Evolutionary conservation across 1,140 invertebrate genomes (phyloP).

Genomic region (Penaeus indicus): DNA sequence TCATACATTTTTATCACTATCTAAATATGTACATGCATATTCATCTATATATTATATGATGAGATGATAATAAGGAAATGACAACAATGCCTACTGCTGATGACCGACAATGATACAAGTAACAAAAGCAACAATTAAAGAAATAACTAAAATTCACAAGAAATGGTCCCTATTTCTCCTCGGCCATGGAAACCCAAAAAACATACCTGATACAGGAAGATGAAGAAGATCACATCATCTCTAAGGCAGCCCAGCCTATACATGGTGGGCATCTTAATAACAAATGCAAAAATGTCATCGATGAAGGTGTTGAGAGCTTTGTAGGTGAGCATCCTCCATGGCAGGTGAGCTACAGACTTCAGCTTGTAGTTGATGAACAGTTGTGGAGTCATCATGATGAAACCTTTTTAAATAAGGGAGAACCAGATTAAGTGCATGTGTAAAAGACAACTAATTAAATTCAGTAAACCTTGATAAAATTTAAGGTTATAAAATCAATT

Average conservation of each 20-base stretch:
- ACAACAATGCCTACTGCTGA: too few relatives aligned
- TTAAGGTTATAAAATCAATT: too few relatives aligned
- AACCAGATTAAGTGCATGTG: background rate
- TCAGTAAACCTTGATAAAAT: too few relatives aligned
- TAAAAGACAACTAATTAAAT: background rate
- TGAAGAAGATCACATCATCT: slow-evolving; percentile 98
- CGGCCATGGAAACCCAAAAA: background rate
- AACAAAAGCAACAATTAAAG: too few relatives aligned
- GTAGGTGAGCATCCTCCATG: slow-evolving; percentile 99
- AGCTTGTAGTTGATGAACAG: slow-evolving; percentile 99
- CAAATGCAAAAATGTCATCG: slow-evolving; percentile 99
- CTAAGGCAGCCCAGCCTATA: slow-evolving; percentile 95
- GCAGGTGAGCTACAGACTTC: slow-evolving; percentile 98
- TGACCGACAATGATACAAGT: too few relatives aligned
- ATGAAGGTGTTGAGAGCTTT: slow-evolving; percentile 99
- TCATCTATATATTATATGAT: too few relatives aligned
- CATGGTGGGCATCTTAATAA: slow-evolving; percentile 99
- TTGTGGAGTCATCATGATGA: slow-evolving; percentile 99
- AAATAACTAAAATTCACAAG: too few relatives aligned
- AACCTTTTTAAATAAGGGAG: slow-evolving; percentile 76
- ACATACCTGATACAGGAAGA: slow-evolving; percentile 85
- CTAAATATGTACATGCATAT: too few relatives aligned
- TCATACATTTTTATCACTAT: too few relatives aligned
- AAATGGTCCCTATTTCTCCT: too few relatives aligned
- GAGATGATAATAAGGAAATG: too few relatives aligned